A percentile compares a stretch with the other conserved stretches of the same genome.
These are phyloP conservation scores for Margaritifera margaritifera DNA, from an alignment of 2,888 invertebrate species.

Conservation along the genomic window DNA sequence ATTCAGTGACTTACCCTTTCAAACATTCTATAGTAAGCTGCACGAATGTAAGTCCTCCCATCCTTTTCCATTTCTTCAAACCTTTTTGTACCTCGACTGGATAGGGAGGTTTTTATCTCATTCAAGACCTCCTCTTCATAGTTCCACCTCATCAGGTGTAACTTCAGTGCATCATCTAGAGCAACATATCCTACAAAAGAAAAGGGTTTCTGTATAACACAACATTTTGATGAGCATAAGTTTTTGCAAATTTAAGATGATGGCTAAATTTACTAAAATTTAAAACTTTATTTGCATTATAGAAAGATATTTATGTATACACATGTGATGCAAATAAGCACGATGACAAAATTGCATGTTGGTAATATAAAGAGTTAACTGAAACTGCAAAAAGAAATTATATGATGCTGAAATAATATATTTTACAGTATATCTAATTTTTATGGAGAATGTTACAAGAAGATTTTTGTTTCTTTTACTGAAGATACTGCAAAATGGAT, in stretches of 20 bases:
- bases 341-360: no score
- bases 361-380: no score
- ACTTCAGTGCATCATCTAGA: constrained; percentile 47
- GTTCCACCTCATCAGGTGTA: constrained; percentile 53
- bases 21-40: constrained; percentile 60
- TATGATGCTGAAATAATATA: not conserved
- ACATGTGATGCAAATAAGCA: no score
- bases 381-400: not conserved
- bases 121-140: constrained; percentile 50
- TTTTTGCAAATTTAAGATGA: no score
- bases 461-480: no score
- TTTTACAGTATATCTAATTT: not conserved
- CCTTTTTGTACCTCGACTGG: constrained; percentile 49
- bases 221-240: no score
- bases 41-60: constrained; percentile 51
- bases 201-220: not conserved
- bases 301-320: no score
- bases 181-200: constrained; percentile 60
- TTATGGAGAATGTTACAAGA: no score
- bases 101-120: constrained; percentile 48
- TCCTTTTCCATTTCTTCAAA: constrained; percentile 53
- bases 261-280: no score
- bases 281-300: no score
- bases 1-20: constrained; percentile 47
- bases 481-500: no score